phyloP scores from a whole-genome alignment of 2,797 vertebrate genomes.

The Falco rusticolus region DNA sequence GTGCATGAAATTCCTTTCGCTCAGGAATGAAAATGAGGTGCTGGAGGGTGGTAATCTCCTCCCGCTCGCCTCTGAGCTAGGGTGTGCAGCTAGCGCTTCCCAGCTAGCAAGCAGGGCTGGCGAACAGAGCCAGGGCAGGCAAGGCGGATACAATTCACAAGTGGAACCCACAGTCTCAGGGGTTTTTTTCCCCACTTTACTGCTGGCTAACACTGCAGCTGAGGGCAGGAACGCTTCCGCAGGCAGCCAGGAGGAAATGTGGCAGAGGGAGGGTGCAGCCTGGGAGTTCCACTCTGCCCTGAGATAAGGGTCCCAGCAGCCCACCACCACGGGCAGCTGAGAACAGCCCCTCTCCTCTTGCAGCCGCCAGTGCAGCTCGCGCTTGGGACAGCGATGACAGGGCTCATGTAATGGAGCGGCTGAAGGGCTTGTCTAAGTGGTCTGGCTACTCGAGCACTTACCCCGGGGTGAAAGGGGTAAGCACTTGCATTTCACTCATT shows the following conservation, averaged over 20 bases:
- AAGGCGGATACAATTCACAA: neutral
- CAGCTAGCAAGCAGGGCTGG: neutral
- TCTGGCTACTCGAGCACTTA: neutral
- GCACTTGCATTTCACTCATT: neutral
- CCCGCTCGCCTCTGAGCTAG: neutral
- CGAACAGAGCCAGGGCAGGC: neutral
- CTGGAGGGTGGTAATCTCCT: neutral
- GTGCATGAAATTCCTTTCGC: neutral
- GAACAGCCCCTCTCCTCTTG: neutral
- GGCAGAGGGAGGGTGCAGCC: neutral
- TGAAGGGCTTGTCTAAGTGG: neutral
- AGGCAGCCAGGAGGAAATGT: neutral
- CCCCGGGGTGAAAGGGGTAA: neutral
- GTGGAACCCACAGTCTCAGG: accelerated
- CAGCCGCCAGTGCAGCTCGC: neutral
- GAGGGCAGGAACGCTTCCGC: neutral
- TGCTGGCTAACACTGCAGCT: neutral
- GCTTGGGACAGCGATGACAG: neutral
- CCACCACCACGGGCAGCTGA: accelerated
- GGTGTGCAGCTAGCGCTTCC: neutral
- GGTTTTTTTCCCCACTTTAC: neutral
- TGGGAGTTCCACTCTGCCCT: neutral
- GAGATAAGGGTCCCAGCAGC: neutral
- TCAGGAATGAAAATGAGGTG: constrained; percentile 1
- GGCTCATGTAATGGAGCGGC: neutral